Evolutionary conservation across 2,113 vertebrate species (phyloP), one percentile per base, ranked within the genome.

Genomic region (Taxidea taxus): DNA sequence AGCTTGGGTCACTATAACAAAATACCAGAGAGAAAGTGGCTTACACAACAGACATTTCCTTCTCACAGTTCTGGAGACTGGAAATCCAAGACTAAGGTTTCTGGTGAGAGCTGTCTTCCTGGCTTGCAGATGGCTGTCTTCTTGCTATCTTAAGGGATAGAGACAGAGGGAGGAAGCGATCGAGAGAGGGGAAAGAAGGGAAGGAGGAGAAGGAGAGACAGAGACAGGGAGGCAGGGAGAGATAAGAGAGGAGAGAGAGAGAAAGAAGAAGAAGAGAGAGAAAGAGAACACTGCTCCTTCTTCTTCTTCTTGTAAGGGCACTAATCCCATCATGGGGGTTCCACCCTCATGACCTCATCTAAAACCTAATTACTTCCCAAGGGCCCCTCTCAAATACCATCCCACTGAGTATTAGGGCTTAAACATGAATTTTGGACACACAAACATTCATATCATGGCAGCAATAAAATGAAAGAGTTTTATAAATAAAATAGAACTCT

Each of bases 141-240:
- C 54, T 39, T 54, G 27, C 58, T 82, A 49, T n/a, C 15, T 58
- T 66, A 4, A 15, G 27, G 4, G 12, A 18, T 4, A 2, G 0
- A 0, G 16, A 29, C 3, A n/a, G 12, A 75, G 23, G 0, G 6
- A 42, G 6, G 21, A 15, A 15, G 56, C 13, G 3, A 27, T 18
- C 18, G 14, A 13, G 42, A n/a, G 0, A 0, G 18, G 12, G 34
- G 56, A 4, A 23, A 15, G 56, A 13, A 56, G 20, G 20, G 56
- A 60, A 27, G 25, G 21, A 60, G 58, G 12, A 10, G 14, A 15
- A 20, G 37, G n/a, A 56, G 13, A 14, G 37, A 37, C 31, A 66
- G 62, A 66, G 31, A 66, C 14, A 34, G 39, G 39, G 54, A 74
- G 39, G 39, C 12, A 15, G 39, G 23, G 39, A 47, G 90, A 13